Evolutionary conservation across 2,888 invertebrate genomes (phyloP).

Genomic region (Abscondita cerata): DNA sequence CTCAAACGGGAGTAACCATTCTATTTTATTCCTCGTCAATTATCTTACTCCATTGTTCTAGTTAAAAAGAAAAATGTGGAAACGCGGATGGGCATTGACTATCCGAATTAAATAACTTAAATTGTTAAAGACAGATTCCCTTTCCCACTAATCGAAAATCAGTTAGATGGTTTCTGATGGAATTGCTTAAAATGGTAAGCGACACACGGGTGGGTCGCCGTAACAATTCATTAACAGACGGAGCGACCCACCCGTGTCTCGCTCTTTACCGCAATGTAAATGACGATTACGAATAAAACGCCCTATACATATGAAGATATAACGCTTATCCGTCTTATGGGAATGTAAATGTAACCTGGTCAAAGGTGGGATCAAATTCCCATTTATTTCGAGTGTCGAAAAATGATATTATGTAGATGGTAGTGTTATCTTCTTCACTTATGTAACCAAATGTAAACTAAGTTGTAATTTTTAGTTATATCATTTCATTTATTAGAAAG

Average conservation of each 20-base stretch:
- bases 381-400: not conserved
- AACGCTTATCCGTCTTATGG: not conserved
- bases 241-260: conserved; percentile 2
- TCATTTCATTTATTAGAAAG: conserved; percentile 1
- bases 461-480: conserved; percentile 1
- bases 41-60: no score
- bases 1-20: no score
- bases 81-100: no score
- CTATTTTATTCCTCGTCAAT: no score
- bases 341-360: not conserved
- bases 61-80: no score
- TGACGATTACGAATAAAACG: no score
- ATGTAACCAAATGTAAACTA: conserved; percentile 1
- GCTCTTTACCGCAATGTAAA: no score
- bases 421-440: not conserved
- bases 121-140: no score
- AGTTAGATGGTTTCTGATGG: no score
- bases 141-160: no score
- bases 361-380: not conserved
- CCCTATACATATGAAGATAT: not conserved
- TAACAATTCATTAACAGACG: not conserved
- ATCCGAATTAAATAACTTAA: no score
- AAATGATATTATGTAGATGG: conserved; percentile 2
- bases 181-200: conserved; percentile 1
- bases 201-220: conserved; percentile 4